A percentile compares a stretch with the other conserved stretches of the same genome.
Conservation (phyloP, 2,113 vertebrate genomes). For the Rhagologus leucostigma region DNA sequence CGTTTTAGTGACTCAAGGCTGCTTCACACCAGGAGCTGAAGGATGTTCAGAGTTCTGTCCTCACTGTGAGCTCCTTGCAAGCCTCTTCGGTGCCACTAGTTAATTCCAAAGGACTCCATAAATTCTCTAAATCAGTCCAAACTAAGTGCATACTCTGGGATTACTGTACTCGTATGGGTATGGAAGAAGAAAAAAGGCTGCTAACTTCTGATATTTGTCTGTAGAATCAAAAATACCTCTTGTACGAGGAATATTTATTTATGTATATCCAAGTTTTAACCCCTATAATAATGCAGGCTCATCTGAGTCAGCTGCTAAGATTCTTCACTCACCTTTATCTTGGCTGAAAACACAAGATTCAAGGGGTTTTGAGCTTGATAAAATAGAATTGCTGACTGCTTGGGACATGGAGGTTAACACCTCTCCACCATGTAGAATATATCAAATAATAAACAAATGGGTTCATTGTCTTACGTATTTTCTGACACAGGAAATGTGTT, state of each 20-base stretch:
- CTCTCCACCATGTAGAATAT: not conserved
- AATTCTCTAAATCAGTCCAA: not conserved
- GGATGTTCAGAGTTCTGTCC: not conserved
- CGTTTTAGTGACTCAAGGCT: not conserved
- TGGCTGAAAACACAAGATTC: not conserved
- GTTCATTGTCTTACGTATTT: not conserved
- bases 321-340: not conserved
- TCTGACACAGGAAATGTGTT: not conserved
- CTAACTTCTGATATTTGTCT: not conserved
- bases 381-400: conserved; percentile 18
- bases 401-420: conserved; percentile 26
- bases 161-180: not conserved
- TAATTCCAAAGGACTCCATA: not conserved
- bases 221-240: not conserved
- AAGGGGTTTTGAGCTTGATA: conserved; percentile 7
- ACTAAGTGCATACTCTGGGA: not conserved
- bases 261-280: not conserved
- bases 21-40: not conserved
- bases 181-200: not conserved
- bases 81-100: not conserved
- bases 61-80: not conserved
- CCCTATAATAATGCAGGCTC: not conserved
- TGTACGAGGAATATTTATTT: not conserved
- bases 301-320: not conserved
- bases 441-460: not conserved